Conservation (phyloP, 1,140 invertebrate species). For the Drosophila micromelanica region DNA sequence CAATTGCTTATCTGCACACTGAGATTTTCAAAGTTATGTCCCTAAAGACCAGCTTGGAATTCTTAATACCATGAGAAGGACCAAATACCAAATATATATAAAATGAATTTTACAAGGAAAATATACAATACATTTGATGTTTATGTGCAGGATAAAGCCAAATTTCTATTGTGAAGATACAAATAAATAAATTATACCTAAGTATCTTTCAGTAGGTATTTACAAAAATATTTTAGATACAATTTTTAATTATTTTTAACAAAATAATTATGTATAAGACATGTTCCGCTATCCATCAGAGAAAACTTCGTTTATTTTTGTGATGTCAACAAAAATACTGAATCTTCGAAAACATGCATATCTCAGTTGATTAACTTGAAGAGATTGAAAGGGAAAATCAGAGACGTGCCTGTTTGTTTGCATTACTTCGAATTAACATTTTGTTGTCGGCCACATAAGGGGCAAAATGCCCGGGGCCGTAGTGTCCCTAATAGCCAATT, state of each 20-base stretch:
- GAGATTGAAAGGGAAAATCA: background rate
- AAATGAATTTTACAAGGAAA: too few relatives aligned
- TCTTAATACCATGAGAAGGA: background rate
- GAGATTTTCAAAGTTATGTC: slow-evolving; percentile 32
- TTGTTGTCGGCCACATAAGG: slow-evolving; percentile 10
- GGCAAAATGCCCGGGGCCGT: slow-evolving; percentile 18
- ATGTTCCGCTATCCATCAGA: slow-evolving; percentile 5
- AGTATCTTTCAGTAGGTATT: too few relatives aligned
- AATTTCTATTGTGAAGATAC: too few relatives aligned
- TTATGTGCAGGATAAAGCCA: too few relatives aligned
- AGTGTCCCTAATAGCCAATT: slow-evolving; percentile 47
- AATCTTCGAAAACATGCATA: slow-evolving; percentile 14
- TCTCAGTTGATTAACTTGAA: slow-evolving; percentile 6
- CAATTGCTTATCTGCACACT: slow-evolving; percentile 31
- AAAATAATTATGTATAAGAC: background rate
- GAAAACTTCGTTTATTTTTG: background rate
- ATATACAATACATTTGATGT: too few relatives aligned
- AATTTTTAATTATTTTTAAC: too few relatives aligned
- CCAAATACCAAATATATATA: background rate
- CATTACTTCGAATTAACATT: slow-evolving; percentile 69
- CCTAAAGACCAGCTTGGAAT: slow-evolving; percentile 31
- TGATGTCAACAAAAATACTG: slow-evolving; percentile 9
- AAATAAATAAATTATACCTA: too few relatives aligned
- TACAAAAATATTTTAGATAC: too few relatives aligned
- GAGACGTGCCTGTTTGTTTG: slow-evolving; percentile 47